Evolutionary conservation across 2,888 invertebrate genomes (phyloP).

Genomic region (Mesorhabditis sp.): DNA sequence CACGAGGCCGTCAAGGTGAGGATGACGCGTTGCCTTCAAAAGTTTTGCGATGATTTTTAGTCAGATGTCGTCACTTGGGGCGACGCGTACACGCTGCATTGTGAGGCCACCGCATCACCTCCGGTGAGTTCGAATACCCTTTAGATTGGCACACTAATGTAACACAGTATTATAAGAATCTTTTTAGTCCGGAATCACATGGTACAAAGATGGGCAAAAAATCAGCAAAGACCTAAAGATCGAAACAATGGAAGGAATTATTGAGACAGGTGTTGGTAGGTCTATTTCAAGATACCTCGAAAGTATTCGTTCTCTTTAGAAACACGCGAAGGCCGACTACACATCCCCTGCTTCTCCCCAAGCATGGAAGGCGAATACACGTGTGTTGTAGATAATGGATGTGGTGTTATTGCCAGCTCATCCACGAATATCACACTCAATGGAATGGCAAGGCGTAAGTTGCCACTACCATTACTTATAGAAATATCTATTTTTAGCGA

Average conservation of each 20-base stretch:
- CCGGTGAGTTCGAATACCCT: background rate
- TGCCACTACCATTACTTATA: background rate
- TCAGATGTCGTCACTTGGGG: background rate
- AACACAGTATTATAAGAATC: no score
- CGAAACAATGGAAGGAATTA: background rate
- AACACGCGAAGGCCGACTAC: background rate
- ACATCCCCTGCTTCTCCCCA: background rate
- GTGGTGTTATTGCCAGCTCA: background rate
- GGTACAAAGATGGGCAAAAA: conserved; percentile 4
- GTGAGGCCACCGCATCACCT: background rate
- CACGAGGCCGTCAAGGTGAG: background rate
- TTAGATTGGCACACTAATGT: background rate
- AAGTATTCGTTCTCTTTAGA: background rate
- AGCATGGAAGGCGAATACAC: background rate
- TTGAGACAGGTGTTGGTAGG: background rate
- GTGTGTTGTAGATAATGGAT: background rate
- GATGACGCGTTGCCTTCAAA: no score
- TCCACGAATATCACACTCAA: background rate
- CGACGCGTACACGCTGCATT: background rate
- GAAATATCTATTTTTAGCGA: background rate
- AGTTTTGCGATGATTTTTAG: no score
- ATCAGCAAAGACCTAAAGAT: background rate
- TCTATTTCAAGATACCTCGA: background rate
- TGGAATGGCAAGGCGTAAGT: background rate
- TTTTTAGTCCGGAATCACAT: background rate